Percentiles rank a stretch among this genome's conserved stretches.
phyloP scores from a whole-genome alignment of 2,888 invertebrate species.

The Nephrotoma flavescens region DNA sequence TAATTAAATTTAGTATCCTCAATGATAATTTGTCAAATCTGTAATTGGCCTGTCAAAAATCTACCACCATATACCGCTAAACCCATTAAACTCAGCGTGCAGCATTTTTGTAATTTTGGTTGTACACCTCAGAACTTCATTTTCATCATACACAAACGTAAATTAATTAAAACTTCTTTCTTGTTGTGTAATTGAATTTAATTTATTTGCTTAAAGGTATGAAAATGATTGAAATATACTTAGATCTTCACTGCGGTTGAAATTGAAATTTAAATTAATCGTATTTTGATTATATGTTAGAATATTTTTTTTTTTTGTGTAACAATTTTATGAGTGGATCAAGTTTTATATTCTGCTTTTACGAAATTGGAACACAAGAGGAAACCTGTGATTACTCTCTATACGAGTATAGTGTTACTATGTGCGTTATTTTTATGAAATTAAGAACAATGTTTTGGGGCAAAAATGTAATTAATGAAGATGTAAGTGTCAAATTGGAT shows the following conservation, averaged over 20 bases:
- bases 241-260: neutral
- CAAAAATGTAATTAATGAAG: neutral
- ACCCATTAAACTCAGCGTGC: neutral
- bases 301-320: neutral
- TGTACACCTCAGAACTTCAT: neutral
- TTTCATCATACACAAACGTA: neutral
- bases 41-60: neutral
- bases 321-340: neutral
- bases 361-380: neutral
- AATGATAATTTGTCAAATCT: neutral
- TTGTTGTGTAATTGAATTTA: neutral
- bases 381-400: neutral
- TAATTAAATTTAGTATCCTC: too few relatives aligned
- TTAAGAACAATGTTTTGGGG: neutral
- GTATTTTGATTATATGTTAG: neutral
- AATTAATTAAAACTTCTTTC: neutral
- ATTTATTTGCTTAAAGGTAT: neutral
- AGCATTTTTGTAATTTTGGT: neutral
- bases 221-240: neutral
- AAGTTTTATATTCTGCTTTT: neutral
- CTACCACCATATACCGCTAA: neutral
- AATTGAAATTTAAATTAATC: neutral
- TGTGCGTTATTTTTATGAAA: neutral
- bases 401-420: neutral
- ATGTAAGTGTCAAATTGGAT: neutral